phyloP scores from a whole-genome alignment of 2,888 invertebrate genomes.

The Geophilus truncorum region DNA sequence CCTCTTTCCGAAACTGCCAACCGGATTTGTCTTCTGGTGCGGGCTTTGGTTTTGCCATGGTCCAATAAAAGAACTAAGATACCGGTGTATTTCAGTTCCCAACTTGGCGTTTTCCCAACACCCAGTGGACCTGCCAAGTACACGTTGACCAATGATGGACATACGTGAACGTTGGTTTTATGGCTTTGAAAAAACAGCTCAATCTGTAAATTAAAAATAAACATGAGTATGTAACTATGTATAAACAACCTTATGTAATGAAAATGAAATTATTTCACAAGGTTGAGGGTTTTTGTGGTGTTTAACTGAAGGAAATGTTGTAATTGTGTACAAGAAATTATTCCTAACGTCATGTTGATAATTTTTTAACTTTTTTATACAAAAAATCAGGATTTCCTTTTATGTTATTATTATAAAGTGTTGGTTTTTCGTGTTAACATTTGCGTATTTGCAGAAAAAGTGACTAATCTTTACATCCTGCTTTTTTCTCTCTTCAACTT shows the following conservation, averaged over 20 bases:
- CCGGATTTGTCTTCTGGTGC: constrained; percentile 63
- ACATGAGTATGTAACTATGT: not conserved
- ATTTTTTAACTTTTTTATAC: too few relatives aligned
- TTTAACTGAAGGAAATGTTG: too few relatives aligned
- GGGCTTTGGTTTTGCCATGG: constrained; percentile 65
- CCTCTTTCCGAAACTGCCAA: constrained; percentile 70
- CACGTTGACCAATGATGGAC: constrained; percentile 62
- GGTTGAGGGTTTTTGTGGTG: too few relatives aligned
- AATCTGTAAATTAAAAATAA: constrained; percentile 56
- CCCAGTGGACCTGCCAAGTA: constrained; percentile 41
- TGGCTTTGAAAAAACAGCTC: constrained; percentile 70
- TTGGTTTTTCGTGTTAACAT: too few relatives aligned
- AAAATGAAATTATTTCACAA: not conserved
- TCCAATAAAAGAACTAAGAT: constrained; percentile 73
- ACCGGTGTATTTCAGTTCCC: constrained; percentile 71
- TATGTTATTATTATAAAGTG: too few relatives aligned
- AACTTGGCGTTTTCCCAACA: constrained; percentile 45
- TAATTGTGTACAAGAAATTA: too few relatives aligned
- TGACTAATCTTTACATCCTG: too few relatives aligned
- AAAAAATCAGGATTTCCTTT: too few relatives aligned
- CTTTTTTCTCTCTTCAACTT: too few relatives aligned
- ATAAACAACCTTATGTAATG: not conserved
- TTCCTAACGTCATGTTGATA: too few relatives aligned
- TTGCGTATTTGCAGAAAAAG: too few relatives aligned
- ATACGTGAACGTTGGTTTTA: constrained; percentile 71